phyloP scores from a whole-genome alignment of 2,113 vertebrate genomes.

The Chaetodon trifascialis region DNA sequence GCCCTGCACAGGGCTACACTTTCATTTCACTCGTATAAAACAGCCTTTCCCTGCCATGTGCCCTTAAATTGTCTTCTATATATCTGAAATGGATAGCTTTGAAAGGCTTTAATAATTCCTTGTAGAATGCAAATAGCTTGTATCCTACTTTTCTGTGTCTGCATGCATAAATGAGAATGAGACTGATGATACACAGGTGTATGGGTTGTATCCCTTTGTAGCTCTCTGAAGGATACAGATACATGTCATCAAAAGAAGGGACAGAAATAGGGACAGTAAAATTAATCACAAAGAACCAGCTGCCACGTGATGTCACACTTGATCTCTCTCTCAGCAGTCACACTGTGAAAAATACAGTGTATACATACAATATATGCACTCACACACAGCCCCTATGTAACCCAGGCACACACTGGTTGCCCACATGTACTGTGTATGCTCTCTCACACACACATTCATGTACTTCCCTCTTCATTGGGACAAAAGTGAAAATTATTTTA shows the following conservation, averaged over 20 bases:
- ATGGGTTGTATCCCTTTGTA: slow-evolving; percentile 5
- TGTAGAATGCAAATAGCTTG: neutral
- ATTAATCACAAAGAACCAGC: slow-evolving; percentile 12
- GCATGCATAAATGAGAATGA: neutral
- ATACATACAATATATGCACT: neutral
- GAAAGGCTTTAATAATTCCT: neutral
- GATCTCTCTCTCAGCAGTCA: slow-evolving; percentile 15
- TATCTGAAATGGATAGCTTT: slow-evolving; percentile 2
- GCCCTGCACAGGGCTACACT: neutral
- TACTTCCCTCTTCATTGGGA: neutral
- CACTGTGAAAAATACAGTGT: neutral
- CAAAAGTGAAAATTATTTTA: neutral
- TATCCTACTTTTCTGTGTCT: neutral
- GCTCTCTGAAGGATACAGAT: neutral
- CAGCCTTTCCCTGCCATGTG: neutral
- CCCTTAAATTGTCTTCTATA: neutral
- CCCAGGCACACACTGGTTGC: neutral
- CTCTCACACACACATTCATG: neutral
- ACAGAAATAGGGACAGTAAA: neutral
- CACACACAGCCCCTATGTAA: neutral
- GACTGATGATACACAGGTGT: neutral
- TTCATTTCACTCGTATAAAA: neutral
- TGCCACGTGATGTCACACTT: slow-evolving; percentile 2
- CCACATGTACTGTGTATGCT: neutral
- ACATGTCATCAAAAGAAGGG: slow-evolving; percentile 21